Conservation (phyloP, 2,797 vertebrate species). For the Philypnodon macrostomus region DNA sequence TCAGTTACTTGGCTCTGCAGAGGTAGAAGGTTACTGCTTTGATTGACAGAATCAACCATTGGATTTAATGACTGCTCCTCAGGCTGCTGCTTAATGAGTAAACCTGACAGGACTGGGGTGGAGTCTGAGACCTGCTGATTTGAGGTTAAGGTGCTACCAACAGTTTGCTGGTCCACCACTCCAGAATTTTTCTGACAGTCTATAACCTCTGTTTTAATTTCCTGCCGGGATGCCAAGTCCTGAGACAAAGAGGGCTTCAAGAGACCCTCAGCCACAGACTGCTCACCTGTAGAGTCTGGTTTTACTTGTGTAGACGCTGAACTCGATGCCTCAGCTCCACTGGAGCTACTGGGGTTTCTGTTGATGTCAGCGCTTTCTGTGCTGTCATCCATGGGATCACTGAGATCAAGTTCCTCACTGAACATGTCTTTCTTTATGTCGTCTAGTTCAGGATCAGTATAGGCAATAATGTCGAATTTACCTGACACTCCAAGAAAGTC, state of each 20-base stretch:
- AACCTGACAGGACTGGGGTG: constrained; percentile 88
- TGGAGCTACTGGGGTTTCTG: constrained; percentile 48
- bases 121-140: constrained; percentile 82
- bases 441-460: constrained; percentile 94
- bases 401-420: constrained; percentile 93
- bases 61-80: constrained; percentile 78
- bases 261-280: constrained; percentile 69
- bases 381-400: constrained; percentile 90
- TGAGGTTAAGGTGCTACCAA: constrained; percentile 51
- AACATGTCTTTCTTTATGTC: constrained; percentile 96
- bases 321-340: constrained; percentile 50
- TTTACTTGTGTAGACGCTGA: constrained; percentile 68
- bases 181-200: constrained; percentile 67
- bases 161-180: constrained; percentile 64
- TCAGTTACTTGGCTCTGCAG: constrained; percentile 75
- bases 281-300: constrained; percentile 71
- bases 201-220: constrained; percentile 78
- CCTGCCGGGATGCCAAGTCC: constrained; percentile 56
- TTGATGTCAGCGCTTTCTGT: constrained; percentile 74
- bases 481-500: constrained; percentile 89
- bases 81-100: constrained; percentile 86
- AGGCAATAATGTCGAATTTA: constrained; percentile 98
- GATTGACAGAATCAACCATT: constrained; percentile 76
- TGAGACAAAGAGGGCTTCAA: constrained; percentile 71
- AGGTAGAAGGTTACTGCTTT: constrained; percentile 69